Evolutionary conservation across 2,888 invertebrate species (phyloP).

Genomic region (Tridacna gigas): DNA sequence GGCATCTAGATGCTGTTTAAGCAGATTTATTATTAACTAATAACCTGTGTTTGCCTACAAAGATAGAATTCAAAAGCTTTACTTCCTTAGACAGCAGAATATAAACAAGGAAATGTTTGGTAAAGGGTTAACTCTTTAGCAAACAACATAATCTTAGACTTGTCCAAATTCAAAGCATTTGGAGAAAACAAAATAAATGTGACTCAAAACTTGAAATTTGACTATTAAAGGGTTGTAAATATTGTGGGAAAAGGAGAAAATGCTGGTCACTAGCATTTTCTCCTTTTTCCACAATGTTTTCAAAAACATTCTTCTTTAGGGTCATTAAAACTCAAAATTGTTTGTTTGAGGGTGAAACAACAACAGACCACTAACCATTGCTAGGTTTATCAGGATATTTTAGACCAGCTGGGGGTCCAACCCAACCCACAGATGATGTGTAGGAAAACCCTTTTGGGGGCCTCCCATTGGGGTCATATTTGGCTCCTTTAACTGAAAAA

Average conservation of each 20-base stretch:
- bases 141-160: neutral
- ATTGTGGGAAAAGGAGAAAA: too few relatives aligned
- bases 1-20: too few relatives aligned
- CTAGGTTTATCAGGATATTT: constrained; percentile 65
- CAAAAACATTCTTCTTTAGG: neutral
- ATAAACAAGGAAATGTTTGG: too few relatives aligned
- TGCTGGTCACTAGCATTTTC: neutral
- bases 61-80: too few relatives aligned
- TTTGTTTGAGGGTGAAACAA: neutral
- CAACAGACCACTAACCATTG: constrained; percentile 33
- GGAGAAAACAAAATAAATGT: neutral
- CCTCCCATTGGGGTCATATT: constrained; percentile 70
- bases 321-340: neutral
- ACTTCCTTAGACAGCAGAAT: too few relatives aligned
- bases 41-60: too few relatives aligned
- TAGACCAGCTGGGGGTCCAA: constrained; percentile 74
- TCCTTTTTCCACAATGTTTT: neutral
- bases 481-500: constrained; percentile 74
- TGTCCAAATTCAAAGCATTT: neutral
- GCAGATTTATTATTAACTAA: too few relatives aligned
- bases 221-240: too few relatives aligned
- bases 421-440: constrained; percentile 68
- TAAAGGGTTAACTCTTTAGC: neutral
- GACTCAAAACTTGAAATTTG: neutral
- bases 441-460: constrained; percentile 63